Conservation (phyloP, 2,797 vertebrate species). For the Clamator glandarius region DNA sequence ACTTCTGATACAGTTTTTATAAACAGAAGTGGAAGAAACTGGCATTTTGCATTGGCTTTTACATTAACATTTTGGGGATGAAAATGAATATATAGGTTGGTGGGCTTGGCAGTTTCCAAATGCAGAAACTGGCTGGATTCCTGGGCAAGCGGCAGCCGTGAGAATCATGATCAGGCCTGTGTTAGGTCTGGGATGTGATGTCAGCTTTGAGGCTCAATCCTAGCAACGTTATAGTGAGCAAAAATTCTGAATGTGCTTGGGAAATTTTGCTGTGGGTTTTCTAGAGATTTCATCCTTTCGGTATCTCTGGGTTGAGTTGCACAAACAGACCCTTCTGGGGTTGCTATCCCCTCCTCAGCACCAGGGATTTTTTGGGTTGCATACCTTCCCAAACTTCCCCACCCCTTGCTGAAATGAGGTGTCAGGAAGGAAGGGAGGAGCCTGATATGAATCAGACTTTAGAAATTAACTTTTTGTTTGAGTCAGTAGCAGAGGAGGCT, state of each 20-base stretch:
- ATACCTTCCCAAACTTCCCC: not conserved
- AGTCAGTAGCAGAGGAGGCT: not conserved
- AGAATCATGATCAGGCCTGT: accelerated
- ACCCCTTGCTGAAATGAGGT: not conserved
- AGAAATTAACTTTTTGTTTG: not conserved
- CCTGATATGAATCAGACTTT: accelerated
- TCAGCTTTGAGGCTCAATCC: not conserved
- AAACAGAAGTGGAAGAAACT: not conserved
- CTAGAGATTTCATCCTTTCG: not conserved
- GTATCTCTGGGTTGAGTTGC: not conserved
- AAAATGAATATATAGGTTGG: accelerated
- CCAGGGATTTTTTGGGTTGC: not conserved
- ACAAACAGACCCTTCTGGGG: not conserved
- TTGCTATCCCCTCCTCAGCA: not conserved
- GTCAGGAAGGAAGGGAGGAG: slow-evolving; percentile 25
- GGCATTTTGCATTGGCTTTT: not conserved
- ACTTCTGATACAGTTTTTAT: not conserved
- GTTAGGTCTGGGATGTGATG: not conserved
- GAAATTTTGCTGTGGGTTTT: not conserved
- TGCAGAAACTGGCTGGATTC: accelerated
- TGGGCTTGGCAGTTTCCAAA: not conserved
- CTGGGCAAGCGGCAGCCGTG: not conserved
- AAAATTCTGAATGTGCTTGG: not conserved
- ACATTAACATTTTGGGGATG: not conserved
- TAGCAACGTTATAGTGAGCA: not conserved